Conservation (phyloP, 2,888 invertebrate genomes). For the Marronus borbonicus region DNA sequence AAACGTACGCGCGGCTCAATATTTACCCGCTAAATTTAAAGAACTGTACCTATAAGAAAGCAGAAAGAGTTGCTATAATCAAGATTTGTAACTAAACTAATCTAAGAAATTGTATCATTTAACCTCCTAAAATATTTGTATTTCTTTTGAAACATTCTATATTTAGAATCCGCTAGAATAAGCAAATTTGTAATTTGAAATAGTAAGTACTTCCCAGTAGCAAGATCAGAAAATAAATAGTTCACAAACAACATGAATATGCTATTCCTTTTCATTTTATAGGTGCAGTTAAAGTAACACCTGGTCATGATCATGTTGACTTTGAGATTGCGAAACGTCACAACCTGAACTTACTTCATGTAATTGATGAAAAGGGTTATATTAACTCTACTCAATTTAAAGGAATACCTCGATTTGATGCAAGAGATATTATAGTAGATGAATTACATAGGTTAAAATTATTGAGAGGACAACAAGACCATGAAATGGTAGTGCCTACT, state of each 20-base stretch:
- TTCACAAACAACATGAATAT: neutral
- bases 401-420: constrained; percentile 94
- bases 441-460: constrained; percentile 79
- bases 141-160: too few relatives aligned
- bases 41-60: too few relatives aligned
- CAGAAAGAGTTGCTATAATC: too few relatives aligned
- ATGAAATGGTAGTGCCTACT: constrained; percentile 97
- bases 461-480: constrained; percentile 75
- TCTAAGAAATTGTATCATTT: too few relatives aligned
- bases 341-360: constrained; percentile 87
- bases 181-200: too few relatives aligned
- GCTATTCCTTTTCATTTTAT: constrained; percentile 61
- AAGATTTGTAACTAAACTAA: too few relatives aligned
- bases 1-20: too few relatives aligned
- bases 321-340: constrained; percentile 96
- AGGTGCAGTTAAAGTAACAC: constrained; percentile 98
- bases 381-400: constrained; percentile 83
- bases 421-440: constrained; percentile 85
- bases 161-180: too few relatives aligned
- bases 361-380: constrained; percentile 92
- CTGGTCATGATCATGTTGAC: constrained; percentile 97
- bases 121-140: too few relatives aligned
- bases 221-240: too few relatives aligned
- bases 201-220: too few relatives aligned
- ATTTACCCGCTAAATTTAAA: too few relatives aligned